Conservation (phyloP, 2,888 invertebrate species). For the Drosophila merina region DNA sequence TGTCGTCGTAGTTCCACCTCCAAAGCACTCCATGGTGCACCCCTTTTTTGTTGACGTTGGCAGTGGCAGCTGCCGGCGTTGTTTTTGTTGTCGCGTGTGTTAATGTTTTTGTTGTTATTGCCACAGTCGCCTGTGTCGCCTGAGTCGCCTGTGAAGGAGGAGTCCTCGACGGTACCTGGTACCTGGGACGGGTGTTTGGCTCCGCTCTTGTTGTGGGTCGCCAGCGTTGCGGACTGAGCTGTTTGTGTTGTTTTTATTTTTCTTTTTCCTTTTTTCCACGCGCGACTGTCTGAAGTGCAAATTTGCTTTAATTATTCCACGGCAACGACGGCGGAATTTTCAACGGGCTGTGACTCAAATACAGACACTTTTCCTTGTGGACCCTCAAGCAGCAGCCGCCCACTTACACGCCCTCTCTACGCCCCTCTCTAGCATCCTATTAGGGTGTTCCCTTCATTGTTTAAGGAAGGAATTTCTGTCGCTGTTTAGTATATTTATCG, state of each 20-base stretch:
- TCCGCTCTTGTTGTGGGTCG: constrained; percentile 66
- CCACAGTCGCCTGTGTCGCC: constrained; percentile 11
- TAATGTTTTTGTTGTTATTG: constrained; percentile 17
- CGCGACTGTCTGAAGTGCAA: constrained; percentile 81
- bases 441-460: constrained; percentile 12
- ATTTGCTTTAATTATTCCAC: constrained; percentile 82
- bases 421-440: background rate
- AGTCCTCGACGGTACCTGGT: constrained; percentile 40
- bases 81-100: constrained; percentile 21
- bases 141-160: constrained; percentile 20
- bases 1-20: constrained; percentile 33
- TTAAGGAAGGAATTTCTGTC: background rate
- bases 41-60: constrained; percentile 66
- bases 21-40: constrained; percentile 29
- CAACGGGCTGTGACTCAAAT: constrained; percentile 52
- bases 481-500: background rate
- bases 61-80: constrained; percentile 16
- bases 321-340: constrained; percentile 66
- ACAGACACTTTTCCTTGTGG: constrained; percentile 34
- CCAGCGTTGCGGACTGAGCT: constrained; percentile 56
- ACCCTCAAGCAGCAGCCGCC: constrained; percentile 28
- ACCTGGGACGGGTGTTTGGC: constrained; percentile 25
- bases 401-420: background rate
- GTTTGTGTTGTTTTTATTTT: constrained; percentile 49
- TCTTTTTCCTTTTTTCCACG: constrained; percentile 40